These are phyloP conservation scores for Drosophila eohydei DNA, from an alignment of 2,888 invertebrate genomes.

Conservation along the genomic window DNA sequence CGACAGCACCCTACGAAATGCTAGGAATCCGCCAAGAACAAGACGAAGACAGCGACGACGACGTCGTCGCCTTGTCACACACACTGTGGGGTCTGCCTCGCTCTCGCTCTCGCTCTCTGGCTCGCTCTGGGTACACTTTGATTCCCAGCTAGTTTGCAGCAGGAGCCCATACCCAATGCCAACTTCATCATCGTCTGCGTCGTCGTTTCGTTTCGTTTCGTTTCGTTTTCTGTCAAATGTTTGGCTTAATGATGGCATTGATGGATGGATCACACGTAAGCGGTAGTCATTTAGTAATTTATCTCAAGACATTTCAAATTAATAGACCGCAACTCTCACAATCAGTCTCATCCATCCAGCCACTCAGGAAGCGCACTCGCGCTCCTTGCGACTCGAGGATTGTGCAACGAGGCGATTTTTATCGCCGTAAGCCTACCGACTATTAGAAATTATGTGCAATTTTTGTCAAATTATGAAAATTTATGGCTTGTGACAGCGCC, in stretches of 20 bases:
- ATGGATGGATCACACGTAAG: conserved; percentile 82
- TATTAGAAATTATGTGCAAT: conserved; percentile 68
- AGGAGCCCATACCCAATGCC: background rate
- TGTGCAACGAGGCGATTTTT: conserved; percentile 55
- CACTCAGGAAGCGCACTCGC: conserved; percentile 15
- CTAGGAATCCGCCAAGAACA: conserved; percentile 31
- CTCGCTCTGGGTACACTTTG: conserved; percentile 8
- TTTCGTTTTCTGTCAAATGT: conserved; percentile 77
- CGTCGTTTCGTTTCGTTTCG: conserved; percentile 20
- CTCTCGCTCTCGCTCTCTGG: conserved; percentile 2
- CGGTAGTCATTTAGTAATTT: conserved; percentile 80
- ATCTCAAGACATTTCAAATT: conserved; percentile 78
- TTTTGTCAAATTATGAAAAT: conserved; percentile 77
- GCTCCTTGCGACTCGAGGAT: conserved; percentile 53
- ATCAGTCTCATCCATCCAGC: conserved; percentile 21
- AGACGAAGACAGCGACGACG: conserved; percentile 19
- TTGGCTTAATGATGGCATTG: conserved; percentile 81
- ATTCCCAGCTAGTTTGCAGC: background rate
- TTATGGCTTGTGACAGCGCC: conserved; percentile 63
- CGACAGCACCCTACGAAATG: conserved; percentile 64
- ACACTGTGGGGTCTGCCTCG: conserved; percentile 68
- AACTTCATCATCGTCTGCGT: conserved; percentile 28
- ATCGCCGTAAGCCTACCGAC: conserved; percentile 42
- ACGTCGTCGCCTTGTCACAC: conserved; percentile 50
- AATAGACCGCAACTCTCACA: conserved; percentile 71